Percentiles rank a stretch among this genome's conserved stretches.
These are phyloP conservation scores for Gibbula magus DNA, from an alignment of 2,888 invertebrate genomes.

Conservation along the genomic window DNA sequence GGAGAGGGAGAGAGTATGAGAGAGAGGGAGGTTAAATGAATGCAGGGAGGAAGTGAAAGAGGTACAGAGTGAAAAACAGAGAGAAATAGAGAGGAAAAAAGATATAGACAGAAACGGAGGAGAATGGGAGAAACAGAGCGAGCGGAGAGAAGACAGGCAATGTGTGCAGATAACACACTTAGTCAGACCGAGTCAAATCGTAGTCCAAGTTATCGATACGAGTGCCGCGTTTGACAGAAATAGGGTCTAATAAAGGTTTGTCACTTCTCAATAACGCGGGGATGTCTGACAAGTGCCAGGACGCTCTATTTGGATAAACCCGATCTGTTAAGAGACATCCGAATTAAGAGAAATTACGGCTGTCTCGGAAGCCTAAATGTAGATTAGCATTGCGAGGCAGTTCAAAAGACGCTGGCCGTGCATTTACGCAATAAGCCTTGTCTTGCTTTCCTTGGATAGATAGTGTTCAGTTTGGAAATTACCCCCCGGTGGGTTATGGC, in stretches of 20 bases:
- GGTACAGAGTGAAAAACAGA: not conserved
- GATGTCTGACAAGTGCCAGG: constrained; percentile 2
- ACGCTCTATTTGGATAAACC: not conserved
- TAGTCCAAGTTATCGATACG: not conserved
- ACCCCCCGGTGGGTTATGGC: not conserved
- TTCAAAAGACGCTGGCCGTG: not conserved
- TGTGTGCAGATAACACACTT: too few species aligned
- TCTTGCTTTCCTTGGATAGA: not conserved
- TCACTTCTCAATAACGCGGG: not conserved
- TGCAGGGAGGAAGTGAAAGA: not conserved
- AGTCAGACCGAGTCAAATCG: not conserved
- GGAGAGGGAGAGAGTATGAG: not conserved
- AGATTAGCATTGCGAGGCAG: not conserved
- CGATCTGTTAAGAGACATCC: not conserved
- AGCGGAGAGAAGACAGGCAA: too few species aligned
- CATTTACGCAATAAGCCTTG: not conserved
- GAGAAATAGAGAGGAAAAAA: not conserved
- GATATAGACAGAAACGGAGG: not conserved
- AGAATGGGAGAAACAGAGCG: not conserved
- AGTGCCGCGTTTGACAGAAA: not conserved
- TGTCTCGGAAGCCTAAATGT: not conserved
- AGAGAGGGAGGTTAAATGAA: too few species aligned
- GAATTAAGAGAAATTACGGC: constrained; percentile 1
- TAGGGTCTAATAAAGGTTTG: not conserved
- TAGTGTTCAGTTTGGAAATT: constrained; percentile 1